These are phyloP conservation scores for Cecropterus lyciades DNA, from an alignment of 1,140 invertebrate genomes.

Conservation along the genomic window DNA sequence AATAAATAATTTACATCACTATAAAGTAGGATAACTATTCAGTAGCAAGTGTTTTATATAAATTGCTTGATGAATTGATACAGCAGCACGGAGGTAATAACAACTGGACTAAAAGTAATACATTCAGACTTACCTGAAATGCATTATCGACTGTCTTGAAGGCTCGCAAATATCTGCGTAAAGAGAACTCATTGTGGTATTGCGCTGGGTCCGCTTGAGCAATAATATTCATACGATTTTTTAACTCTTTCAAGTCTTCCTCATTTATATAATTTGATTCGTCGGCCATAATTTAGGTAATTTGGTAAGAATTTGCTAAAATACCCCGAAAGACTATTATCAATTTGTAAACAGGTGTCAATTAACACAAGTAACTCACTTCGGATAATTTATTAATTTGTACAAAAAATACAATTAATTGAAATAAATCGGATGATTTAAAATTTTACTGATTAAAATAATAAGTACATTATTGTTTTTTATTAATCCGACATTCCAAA, in stretches of 20 bases:
- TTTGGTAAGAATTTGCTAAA: neutral
- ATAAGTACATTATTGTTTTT: no score
- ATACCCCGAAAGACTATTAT: neutral
- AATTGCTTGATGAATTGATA: no score
- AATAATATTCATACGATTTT: slow-evolving; percentile 89
- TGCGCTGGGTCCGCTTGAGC: slow-evolving; percentile 88
- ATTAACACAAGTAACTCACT: neutral
- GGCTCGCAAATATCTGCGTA: slow-evolving; percentile 88
- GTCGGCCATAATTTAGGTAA: slow-evolving; percentile 63
- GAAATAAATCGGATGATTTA: no score
- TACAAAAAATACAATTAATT: no score
- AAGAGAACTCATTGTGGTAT: slow-evolving; percentile 89
- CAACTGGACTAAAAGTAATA: no score
- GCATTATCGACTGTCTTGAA: slow-evolving; percentile 89
- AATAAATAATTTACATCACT: no score
- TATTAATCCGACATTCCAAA: no score
- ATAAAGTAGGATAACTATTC: no score
- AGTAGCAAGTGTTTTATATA: no score
- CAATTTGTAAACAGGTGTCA: slow-evolving; percentile 13
- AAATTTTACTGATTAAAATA: no score
- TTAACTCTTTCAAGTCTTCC: slow-evolving; percentile 86
- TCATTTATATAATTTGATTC: slow-evolving; percentile 85
- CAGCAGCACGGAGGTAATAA: no score
- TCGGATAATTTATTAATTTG: no score
- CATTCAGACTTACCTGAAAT: slow-evolving; percentile 89